Conservation (phyloP, 1,140 invertebrate species). For the Epicauta chinensis region DNA sequence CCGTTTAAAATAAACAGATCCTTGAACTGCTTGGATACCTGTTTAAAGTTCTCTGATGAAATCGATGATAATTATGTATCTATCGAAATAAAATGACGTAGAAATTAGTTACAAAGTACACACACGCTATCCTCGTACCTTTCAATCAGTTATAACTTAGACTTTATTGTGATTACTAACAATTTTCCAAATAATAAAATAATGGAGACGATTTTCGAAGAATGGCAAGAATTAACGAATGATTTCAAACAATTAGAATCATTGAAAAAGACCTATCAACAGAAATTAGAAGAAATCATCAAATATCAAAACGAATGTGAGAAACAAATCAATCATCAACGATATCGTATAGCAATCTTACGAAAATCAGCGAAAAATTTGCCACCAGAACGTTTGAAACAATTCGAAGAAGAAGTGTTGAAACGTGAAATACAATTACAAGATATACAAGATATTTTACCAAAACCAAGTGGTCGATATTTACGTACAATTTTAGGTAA, state of each 20-base stretch:
- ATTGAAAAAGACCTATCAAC: background rate
- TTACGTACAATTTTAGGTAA: slow-evolving; percentile 88
- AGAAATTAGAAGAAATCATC: slow-evolving; percentile 4
- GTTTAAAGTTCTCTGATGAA: too few relatives aligned
- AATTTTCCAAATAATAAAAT: background rate
- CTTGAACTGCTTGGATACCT: too few relatives aligned
- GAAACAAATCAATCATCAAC: slow-evolving; percentile 13
- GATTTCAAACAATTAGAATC: slow-evolving; percentile 8
- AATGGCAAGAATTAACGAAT: slow-evolving; percentile 10
- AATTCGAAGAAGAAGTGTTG: slow-evolving; percentile 1
- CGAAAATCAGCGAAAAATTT: background rate
- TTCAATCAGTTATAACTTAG: too few relatives aligned
- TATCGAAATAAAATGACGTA: too few relatives aligned
- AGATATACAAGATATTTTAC: slow-evolving; percentile 78
- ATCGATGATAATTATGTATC: too few relatives aligned
- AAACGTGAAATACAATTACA: slow-evolving; percentile 64
- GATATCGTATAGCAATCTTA: slow-evolving; percentile 7
- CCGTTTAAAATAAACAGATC: too few relatives aligned
- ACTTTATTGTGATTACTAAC: too few relatives aligned
- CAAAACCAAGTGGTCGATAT: slow-evolving; percentile 79
- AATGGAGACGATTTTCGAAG: slow-evolving; percentile 1
- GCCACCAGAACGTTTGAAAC: background rate
- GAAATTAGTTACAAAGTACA: too few relatives aligned
- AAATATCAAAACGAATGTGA: slow-evolving; percentile 8
- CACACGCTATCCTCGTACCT: too few relatives aligned